A percentile compares a stretch with the other conserved stretches of the same genome.
Conservation (phyloP, 2,888 invertebrate genomes). For the Acleris laterana region DNA sequence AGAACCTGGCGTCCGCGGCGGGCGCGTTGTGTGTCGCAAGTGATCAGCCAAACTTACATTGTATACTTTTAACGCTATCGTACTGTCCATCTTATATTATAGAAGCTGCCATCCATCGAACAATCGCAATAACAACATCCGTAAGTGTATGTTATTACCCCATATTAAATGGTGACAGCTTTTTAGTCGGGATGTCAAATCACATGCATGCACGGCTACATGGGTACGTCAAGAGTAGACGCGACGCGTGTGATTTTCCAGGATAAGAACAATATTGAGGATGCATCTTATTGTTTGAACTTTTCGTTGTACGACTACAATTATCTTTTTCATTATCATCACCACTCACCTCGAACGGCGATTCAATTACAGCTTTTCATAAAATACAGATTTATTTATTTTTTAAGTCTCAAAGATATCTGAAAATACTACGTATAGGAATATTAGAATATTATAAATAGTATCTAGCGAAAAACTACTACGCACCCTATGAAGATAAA, state of each 20-base stretch:
- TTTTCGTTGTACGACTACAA: constrained; percentile 36
- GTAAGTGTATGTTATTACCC: constrained; percentile 39
- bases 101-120: constrained; percentile 61
- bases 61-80: constrained; percentile 61
- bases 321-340: constrained; percentile 5
- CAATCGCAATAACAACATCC: constrained; percentile 46
- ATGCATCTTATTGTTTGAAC: constrained; percentile 40
- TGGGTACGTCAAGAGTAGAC: constrained; percentile 43
- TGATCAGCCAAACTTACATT: constrained; percentile 69
- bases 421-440: constrained; percentile 25
- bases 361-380: constrained; percentile 5
- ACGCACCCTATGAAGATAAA: constrained; percentile 20
- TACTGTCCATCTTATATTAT: constrained; percentile 76
- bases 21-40: constrained; percentile 81
- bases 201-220: constrained; percentile 57
- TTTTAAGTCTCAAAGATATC: constrained; percentile 27
- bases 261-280: constrained; percentile 46
- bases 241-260: constrained; percentile 53
- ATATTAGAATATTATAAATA: constrained; percentile 29
- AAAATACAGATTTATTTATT: constrained; percentile 19
- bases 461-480: constrained; percentile 33
- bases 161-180: constrained; percentile 61
- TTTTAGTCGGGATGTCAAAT: constrained; percentile 54
- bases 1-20: constrained; percentile 50
- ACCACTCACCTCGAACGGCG: constrained; percentile 6